Conservation (phyloP, 2,888 invertebrate species). For the Microplitis manilae region DNA sequence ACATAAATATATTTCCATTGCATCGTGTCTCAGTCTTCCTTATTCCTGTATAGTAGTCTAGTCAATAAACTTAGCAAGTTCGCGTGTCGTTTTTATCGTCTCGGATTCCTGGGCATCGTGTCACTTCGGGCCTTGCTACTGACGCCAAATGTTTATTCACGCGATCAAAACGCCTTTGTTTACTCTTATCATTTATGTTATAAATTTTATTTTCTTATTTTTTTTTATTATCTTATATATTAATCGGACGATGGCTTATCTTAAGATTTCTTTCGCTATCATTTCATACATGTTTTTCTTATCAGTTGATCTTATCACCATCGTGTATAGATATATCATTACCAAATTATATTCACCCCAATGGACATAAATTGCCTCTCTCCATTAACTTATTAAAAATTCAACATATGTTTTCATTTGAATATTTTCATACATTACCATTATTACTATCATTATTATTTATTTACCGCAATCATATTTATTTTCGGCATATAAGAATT, state of each 20-base stretch:
- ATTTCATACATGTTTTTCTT: too few relatives aligned
- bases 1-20: not conserved
- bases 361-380: not conserved
- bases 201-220: not conserved
- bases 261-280: not conserved
- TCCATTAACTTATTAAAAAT: not conserved
- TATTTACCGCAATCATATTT: not conserved
- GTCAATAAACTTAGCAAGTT: constrained; percentile 35
- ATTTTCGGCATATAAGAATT: not conserved
- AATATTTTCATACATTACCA: not conserved
- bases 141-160: constrained; percentile 33
- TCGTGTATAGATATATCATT: not conserved
- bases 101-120: constrained; percentile 33
- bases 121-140: constrained; percentile 32
- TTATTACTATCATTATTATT: not conserved
- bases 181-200: constrained; percentile 32
- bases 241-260: not conserved
- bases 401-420: not conserved
- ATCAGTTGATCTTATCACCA: not conserved
- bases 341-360: not conserved
- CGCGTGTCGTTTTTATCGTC: constrained; percentile 40
- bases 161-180: constrained; percentile 40
- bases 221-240: not conserved
- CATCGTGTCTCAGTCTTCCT: not conserved
- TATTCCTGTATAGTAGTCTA: constrained; percentile 11